Base-by-base conservation (phyloP, 2,797 vertebrate species). In the Acanthurus lineatus region DNA sequence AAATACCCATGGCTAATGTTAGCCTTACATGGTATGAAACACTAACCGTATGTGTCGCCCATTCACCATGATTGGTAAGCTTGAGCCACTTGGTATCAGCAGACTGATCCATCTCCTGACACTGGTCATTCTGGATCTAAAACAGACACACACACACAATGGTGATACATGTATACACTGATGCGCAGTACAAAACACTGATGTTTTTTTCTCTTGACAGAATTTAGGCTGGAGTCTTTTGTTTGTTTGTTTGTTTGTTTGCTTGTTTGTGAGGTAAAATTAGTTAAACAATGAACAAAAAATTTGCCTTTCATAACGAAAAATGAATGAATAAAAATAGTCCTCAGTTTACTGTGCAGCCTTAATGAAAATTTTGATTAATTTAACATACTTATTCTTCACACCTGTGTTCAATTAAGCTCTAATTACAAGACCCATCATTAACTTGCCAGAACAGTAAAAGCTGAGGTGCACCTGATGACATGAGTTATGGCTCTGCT, bases 51-150 rank as follows among this genome's bases (percentile, higher is more conserved):
- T 98, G 97, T 58, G 95, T 96, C 4, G 94, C 95, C 98, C 98
- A 99, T 88, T 98, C 96, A 32, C 97, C 96, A 0, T 95, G 96
- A 85, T 95, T 96, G 35, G 97, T 98, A 61, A 97, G 93, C 77
- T 96, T 97, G 72, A 99, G 96, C 97, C 97, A 99, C 86, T 99
- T 99, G 4, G 96, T 94, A 45, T 96, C 96, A 0, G 94, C 92
- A 4, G 96, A 93, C 74, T 92, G 92, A 76, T 97, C 97, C 96
- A 97, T 96, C 90, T 99, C 97, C 92, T 99, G 98, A 92, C 98
- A 99, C 87, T 99, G 98, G 86, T 99, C 98, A 69, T 99, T 99
- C 89, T 99, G 98, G 88, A 99, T 98, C 98, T 99, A 91, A 72
- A 69, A 67, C 44, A 77, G 19, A 81, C 65, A 82, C 32, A 65